A percentile compares a stretch with the other conserved stretches of the same genome.
These are phyloP conservation scores for Vanessa cardui DNA, from an alignment of 2,888 invertebrate genomes.

Conservation along the genomic window DNA sequence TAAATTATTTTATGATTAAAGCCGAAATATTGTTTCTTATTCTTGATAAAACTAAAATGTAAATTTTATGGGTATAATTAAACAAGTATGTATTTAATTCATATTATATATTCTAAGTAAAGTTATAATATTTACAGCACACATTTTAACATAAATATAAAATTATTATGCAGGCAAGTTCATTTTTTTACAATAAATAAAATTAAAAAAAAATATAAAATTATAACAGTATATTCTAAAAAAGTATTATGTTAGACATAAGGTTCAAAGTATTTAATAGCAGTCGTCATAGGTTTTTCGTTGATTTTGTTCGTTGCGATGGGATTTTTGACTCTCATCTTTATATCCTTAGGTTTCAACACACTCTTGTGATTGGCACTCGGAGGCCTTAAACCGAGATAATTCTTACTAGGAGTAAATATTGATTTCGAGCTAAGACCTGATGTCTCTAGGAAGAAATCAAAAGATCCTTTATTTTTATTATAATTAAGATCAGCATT, in stretches of 20 bases:
- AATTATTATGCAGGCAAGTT: constrained; percentile 81
- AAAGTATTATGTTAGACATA: constrained; percentile 64
- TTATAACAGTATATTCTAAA: constrained; percentile 36
- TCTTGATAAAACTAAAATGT: background rate
- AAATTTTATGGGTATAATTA: constrained; percentile 13
- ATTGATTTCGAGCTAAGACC: constrained; percentile 91
- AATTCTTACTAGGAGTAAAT: constrained; percentile 78
- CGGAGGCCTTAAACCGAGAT: constrained; percentile 79
- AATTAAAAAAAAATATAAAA: constrained; percentile 48
- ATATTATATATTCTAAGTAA: constrained; percentile 64
- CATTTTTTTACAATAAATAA: constrained; percentile 75
- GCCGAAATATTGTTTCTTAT: too few species aligned
- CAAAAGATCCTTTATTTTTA: constrained; percentile 83
- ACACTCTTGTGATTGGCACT: constrained; percentile 89
- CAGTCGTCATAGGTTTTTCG: constrained; percentile 81
- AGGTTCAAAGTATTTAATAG: constrained; percentile 81
- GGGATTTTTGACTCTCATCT: constrained; percentile 87
- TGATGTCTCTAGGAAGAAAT: constrained; percentile 90
- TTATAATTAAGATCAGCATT: constrained; percentile 58
- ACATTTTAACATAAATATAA: constrained; percentile 65
- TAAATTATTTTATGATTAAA: too few species aligned
- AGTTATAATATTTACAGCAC: constrained; percentile 70
- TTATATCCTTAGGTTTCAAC: constrained; percentile 90
- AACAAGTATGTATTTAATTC: constrained; percentile 29
- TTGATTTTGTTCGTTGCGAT: constrained; percentile 83